These are phyloP conservation scores for Sebastes wilsoni DNA, from an alignment of 2,797 vertebrate species.

Conservation along the genomic window DNA sequence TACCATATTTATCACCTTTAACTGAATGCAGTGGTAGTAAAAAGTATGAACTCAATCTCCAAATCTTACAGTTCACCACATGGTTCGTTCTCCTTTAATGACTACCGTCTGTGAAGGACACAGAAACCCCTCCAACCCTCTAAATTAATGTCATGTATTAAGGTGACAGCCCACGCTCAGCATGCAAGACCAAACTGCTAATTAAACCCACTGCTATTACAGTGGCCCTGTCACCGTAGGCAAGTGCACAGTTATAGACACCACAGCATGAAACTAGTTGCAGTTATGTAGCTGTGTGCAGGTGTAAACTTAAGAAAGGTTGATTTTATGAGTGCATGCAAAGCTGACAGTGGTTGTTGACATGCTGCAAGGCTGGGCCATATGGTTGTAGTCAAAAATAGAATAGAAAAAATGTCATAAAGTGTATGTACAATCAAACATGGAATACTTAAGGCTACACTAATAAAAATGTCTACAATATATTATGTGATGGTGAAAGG, in stretches of 20 bases:
- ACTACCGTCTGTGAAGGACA: slow-evolving; percentile 38
- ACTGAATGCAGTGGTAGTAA: neutral
- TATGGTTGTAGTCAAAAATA: too few relatives aligned
- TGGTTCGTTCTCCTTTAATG: slow-evolving; percentile 11
- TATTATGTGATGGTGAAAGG: neutral
- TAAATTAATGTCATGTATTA: slow-evolving; percentile 58
- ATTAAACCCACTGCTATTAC: slow-evolving; percentile 52
- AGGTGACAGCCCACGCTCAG: slow-evolving; percentile 52
- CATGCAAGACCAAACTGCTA: slow-evolving; percentile 40
- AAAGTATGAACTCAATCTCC: neutral
- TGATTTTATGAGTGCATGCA: neutral
- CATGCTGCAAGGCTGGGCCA: too few relatives aligned
- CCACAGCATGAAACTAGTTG: neutral
- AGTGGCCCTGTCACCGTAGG: slow-evolving; percentile 10
- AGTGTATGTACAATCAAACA: neutral
- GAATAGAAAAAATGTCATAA: neutral
- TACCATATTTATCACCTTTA: neutral
- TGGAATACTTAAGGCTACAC: neutral
- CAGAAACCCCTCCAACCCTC: slow-evolving; percentile 10
- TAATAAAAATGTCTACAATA: accelerated
- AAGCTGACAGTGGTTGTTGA: too few relatives aligned
- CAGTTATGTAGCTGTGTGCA: neutral
- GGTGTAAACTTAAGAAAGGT: neutral
- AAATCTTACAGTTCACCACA: neutral
- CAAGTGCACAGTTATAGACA: neutral